Base-by-base conservation (phyloP, 1,140 invertebrate genomes). In the Hirudo medicinalis region DNA sequence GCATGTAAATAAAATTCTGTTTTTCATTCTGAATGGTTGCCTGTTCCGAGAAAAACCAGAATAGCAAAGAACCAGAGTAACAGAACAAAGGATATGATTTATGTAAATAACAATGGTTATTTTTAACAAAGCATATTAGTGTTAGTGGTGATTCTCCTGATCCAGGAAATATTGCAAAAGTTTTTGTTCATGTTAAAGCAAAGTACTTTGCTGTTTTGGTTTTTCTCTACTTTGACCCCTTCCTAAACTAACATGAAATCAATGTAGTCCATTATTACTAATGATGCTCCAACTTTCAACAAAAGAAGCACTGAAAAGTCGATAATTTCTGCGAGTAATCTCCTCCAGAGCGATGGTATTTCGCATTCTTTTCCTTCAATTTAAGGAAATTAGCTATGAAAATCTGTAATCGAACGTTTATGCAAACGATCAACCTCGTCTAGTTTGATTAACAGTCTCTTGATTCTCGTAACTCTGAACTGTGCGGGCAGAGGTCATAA, bases 291-390 rank as follows among this genome's bases (percentile, higher is more conserved):
- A 25, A 63, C 11, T n/a, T n/a, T 63, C 22, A 63, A 32, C 22
- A 32, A 25, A 32, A 63, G 29, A 6, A 63, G 29, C 22, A 63
- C 19, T 22, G 29, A 63, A 63, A 63, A 63, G 20, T 63, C 57
- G 22, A 63, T 22, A 22, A n/a, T 11, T 32, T 63, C 57, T n/a
- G 57, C 57, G 22, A 63, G 13, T 11, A 63, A 22, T n/a, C 57
- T 63, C 29, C 57, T 63, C 57, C 57, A 63, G 22, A 63, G 57
- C 19, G 57, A 63, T 13, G 57, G 22, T 25, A 63, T 63, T 63
- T 63, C 57, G 29, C 57, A 63, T 63, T 13, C 29, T 63, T 15
- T 63, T 63, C 57, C 57, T 63, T 8, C 1, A 49, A 49, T 49
- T 49, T 49, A 17, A 15, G 43, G 9, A 49, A 17, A 49, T 49